Evolutionary conservation across 92 coral and sea anemone species (phyloP).

Genomic region (Zoanthus sociatus): DNA sequence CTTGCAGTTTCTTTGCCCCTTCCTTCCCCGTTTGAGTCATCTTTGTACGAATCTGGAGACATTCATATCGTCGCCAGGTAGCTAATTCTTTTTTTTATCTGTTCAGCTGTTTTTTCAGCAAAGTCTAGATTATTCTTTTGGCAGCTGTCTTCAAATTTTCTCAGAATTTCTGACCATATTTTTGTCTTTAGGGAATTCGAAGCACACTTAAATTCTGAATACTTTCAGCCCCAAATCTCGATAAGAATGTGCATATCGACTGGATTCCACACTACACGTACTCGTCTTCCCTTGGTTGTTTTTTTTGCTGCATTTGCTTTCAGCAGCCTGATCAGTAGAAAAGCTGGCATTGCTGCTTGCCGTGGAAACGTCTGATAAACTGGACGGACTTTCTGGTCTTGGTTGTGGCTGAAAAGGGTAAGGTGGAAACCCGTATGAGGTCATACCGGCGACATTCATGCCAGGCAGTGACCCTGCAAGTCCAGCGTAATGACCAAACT

Average conservation of each 20-base stretch:
- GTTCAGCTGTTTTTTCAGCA: slow-evolving; percentile 33
- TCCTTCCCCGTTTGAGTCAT: slow-evolving; percentile 48
- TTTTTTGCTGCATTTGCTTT: background rate
- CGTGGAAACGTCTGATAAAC: background rate
- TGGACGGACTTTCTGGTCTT: background rate
- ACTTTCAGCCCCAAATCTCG: background rate
- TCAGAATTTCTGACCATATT: background rate
- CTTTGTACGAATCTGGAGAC: slow-evolving; percentile 38
- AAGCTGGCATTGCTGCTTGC: background rate
- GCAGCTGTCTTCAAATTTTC: background rate
- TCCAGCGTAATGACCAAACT: slow-evolving; percentile 7
- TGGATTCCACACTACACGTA: background rate
- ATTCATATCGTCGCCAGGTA: slow-evolving; percentile 47
- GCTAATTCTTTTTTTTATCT: slow-evolving; percentile 32
- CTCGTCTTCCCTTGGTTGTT: background rate
- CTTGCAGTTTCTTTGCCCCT: slow-evolving; percentile 42
- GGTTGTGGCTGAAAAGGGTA: background rate
- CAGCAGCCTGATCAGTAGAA: background rate
- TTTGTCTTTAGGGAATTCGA: background rate
- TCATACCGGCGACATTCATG: slow-evolving; percentile 7
- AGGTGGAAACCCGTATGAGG: background rate
- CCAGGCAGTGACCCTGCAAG: slow-evolving; percentile 11
- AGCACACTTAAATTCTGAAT: background rate
- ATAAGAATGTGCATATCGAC: background rate
- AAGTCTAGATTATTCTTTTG: background rate